These are phyloP conservation scores for Alviniconcha marisindica DNA, from an alignment of 1,140 invertebrate species.

Conservation along the genomic window DNA sequence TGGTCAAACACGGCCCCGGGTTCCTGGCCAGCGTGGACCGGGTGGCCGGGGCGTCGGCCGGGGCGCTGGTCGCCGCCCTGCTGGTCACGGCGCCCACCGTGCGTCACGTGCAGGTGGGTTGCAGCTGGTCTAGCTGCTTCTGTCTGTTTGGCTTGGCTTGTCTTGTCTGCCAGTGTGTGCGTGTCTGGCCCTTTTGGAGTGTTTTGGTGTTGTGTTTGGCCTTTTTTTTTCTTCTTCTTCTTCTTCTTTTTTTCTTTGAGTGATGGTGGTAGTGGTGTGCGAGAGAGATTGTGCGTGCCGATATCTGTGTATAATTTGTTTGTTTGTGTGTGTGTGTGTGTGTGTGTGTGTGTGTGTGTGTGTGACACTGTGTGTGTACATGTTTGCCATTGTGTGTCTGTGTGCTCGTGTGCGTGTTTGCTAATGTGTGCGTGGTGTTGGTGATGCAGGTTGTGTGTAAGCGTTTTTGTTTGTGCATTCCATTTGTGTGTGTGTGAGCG, in stretches of 20 bases:
- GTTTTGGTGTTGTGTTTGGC: too few species aligned
- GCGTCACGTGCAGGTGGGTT: conserved; percentile 61
- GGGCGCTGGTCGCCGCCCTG: conserved; percentile 61
- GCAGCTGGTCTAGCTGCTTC: too few species aligned
- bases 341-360: neutral
- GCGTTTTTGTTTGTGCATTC: neutral
- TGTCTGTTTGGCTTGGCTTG: neutral
- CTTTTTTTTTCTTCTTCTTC: neutral
- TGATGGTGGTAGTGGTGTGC: neutral
- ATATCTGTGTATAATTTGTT: neutral
- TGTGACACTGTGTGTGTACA: neutral
- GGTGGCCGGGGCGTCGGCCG: conserved; percentile 68
- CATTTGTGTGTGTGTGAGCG: conserved; percentile 14
- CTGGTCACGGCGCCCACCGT: conserved; percentile 53
- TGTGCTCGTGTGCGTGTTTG: conserved; percentile 1
- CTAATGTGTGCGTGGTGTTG: neutral
- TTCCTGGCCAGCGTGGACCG: conserved; percentile 61
- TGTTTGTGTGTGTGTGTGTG: conserved; percentile 18
- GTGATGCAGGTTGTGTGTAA: neutral
- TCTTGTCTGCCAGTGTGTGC: too few species aligned
- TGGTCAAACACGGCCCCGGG: conserved; percentile 54
- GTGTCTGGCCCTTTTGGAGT: neutral
- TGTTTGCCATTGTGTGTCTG: conserved; percentile 26
- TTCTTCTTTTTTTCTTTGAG: neutral
- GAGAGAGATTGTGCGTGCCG: neutral